These are phyloP conservation scores for Lucilia sericata DNA, from an alignment of 1,140 invertebrate genomes.

Conservation along the genomic window DNA sequence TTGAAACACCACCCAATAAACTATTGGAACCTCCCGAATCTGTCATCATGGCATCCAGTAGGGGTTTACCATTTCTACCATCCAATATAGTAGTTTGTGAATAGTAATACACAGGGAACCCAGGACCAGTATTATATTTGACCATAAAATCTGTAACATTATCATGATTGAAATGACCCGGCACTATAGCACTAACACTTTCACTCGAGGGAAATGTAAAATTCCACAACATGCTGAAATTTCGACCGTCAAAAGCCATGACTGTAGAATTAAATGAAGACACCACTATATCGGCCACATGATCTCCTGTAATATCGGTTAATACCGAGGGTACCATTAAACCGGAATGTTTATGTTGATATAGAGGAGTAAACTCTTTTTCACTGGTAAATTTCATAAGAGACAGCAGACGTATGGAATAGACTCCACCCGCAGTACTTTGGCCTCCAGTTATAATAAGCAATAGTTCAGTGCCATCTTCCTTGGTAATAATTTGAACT, in stretches of 20 bases:
- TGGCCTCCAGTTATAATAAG: slow-evolving; percentile 81
- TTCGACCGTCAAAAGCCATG: slow-evolving; percentile 79
- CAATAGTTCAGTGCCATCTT: slow-evolving; percentile 65
- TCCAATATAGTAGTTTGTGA: slow-evolving; percentile 78
- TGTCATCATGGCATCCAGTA: slow-evolving; percentile 75
- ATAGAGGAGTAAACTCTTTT: slow-evolving; percentile 63
- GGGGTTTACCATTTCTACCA: slow-evolving; percentile 75
- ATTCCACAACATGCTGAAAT: slow-evolving; percentile 79
- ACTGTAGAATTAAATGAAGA: slow-evolving; percentile 81
- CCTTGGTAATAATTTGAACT: slow-evolving; percentile 61
- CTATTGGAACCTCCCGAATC: slow-evolving; percentile 77
- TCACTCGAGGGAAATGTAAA: slow-evolving; percentile 75
- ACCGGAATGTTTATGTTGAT: slow-evolving; percentile 66
- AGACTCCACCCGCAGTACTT: slow-evolving; percentile 78
- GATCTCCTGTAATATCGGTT: slow-evolving; percentile 81
- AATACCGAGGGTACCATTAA: slow-evolving; percentile 78
- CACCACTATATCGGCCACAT: slow-evolving; percentile 79
- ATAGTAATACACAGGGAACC: slow-evolving; percentile 82
- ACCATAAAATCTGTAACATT: slow-evolving; percentile 86
- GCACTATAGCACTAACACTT: slow-evolving; percentile 79
- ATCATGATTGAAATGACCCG: slow-evolving; percentile 86
- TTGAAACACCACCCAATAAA: slow-evolving; percentile 62
- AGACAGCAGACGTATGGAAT: slow-evolving; percentile 71
- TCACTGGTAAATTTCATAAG: slow-evolving; percentile 65
- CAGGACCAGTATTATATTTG: slow-evolving; percentile 81